These are phyloP conservation scores for Rhabdornis inornatus DNA, from an alignment of 2,113 vertebrate genomes.

Conservation along the genomic window DNA sequence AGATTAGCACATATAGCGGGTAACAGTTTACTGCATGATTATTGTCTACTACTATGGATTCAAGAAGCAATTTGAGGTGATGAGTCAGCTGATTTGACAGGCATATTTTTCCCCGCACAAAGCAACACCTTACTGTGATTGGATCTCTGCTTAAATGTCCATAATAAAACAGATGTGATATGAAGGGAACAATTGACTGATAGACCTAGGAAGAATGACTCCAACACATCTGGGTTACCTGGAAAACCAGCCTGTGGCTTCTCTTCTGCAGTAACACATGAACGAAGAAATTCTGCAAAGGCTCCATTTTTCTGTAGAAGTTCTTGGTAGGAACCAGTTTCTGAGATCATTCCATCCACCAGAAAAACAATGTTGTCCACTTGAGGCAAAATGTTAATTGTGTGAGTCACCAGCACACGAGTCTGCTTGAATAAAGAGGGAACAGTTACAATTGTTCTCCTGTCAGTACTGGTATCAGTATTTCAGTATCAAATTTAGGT, in stretches of 20 bases:
- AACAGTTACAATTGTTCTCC: not conserved
- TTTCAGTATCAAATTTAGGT: not conserved
- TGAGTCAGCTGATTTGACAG: not conserved
- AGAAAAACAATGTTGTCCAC: conserved; percentile 86
- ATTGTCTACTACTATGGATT: not conserved
- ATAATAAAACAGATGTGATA: not conserved
- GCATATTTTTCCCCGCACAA: not conserved
- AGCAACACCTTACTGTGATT: not conserved
- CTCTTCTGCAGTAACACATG: not conserved
- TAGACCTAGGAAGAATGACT: not conserved
- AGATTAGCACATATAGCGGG: not conserved
- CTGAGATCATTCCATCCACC: conserved; percentile 83
- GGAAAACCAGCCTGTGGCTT: not conserved
- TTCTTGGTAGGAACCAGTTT: conserved; percentile 89
- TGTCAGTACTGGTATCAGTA: not conserved
- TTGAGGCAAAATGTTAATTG: conserved; percentile 84
- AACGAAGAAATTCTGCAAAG: conserved; percentile 84
- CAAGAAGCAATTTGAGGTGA: not conserved
- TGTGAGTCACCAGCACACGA: conserved; percentile 90
- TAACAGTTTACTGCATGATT: not conserved
- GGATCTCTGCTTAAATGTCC: not conserved
- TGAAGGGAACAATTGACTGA: not conserved
- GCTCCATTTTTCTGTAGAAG: conserved; percentile 83
- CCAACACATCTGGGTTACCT: not conserved
- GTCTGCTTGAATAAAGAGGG: conserved; percentile 74